Percentiles rank a stretch among this genome's conserved stretches.
These are phyloP conservation scores for Amphiprion clarkii DNA, from an alignment of 2,797 vertebrate species.

Conservation along the genomic window DNA sequence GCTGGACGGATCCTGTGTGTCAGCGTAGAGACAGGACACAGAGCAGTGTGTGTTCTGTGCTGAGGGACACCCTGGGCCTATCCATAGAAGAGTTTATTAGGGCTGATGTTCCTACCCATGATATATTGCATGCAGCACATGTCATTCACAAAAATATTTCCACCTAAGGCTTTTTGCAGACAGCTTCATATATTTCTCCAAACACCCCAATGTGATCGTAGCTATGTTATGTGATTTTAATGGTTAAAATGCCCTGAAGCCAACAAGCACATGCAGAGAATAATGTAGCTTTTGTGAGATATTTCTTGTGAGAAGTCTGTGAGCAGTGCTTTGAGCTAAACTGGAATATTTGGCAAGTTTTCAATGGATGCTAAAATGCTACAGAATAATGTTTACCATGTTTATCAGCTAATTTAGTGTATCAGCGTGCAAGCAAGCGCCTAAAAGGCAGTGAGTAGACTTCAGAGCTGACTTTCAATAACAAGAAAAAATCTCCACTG, in stretches of 20 bases:
- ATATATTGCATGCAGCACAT: conserved; percentile 16
- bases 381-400: neutral
- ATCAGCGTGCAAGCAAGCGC: neutral
- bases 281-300: neutral
- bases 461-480: neutral
- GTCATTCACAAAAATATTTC: conserved; percentile 10
- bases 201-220: neutral
- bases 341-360: neutral
- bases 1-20: conserved; percentile 44
- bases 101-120: conserved; percentile 2
- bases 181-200: conserved; percentile 6
- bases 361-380: neutral
- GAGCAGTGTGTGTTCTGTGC: conserved; percentile 43
- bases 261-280: neutral
- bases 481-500: conserved; percentile 13
- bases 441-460: conserved; percentile 6
- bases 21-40: conserved; percentile 12
- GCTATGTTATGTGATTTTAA: neutral
- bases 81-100: conserved; percentile 19
- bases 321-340: neutral
- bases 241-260: neutral
- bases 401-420: neutral
- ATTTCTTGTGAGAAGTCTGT: neutral
- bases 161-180: conserved; percentile 1
- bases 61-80: conserved; percentile 8